Evolutionary conservation across 2,888 invertebrate genomes (phyloP).

Genomic region (Limnephilus lunatus): DNA sequence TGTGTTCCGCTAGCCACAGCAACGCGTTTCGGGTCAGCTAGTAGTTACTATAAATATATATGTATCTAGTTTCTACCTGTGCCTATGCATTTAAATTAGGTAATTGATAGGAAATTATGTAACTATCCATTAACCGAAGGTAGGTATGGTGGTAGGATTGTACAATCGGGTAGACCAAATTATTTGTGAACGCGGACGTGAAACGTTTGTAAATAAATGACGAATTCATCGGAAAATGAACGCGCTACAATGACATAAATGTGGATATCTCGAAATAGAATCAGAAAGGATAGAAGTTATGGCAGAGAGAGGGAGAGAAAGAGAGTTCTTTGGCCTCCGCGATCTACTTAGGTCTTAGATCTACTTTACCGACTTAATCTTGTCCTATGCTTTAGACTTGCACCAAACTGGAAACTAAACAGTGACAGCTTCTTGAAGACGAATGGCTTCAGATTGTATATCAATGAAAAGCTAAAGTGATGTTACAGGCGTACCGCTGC

Average conservation of each 20-base stretch:
- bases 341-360: not conserved
- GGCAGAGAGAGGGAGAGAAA: not conserved
- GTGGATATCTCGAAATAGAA: not conserved
- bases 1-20: too few relatives aligned
- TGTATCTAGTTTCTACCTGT: too few relatives aligned
- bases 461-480: not conserved
- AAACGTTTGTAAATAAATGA: not conserved
- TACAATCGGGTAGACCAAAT: not conserved
- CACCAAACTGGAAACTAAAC: not conserved
- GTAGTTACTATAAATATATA: not conserved
- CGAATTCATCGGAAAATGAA: not conserved
- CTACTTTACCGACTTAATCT: not conserved
- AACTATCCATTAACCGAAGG: not conserved
- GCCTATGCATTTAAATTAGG: not conserved
- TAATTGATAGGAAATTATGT: not conserved
- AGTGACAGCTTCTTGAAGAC: not conserved
- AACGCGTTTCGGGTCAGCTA: too few relatives aligned
- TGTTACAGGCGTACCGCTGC: not conserved
- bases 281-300: not conserved
- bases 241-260: not conserved
- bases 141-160: not conserved
- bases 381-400: slow-evolving; percentile 1
- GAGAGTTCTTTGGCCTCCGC: slow-evolving; percentile 20
- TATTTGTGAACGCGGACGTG: not conserved
- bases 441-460: not conserved